Evolutionary conservation across 1,140 invertebrate genomes (phyloP).

Genomic region (Euglossa dilemma): DNA sequence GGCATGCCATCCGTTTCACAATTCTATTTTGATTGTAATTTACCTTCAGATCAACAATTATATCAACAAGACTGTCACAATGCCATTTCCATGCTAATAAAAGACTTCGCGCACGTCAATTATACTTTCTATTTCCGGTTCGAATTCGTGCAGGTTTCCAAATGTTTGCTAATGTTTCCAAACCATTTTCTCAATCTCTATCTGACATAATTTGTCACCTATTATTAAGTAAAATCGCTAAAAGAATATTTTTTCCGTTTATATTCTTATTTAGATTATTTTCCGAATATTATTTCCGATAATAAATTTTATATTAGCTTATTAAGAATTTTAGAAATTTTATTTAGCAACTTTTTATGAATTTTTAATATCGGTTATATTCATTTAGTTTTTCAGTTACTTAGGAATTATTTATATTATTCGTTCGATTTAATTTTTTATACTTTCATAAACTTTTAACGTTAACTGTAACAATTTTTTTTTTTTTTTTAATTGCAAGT

Average conservation of each 20-base stretch:
- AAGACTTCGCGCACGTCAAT: slow-evolving; percentile 6
- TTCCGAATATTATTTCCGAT: no score
- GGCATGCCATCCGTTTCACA: slow-evolving; percentile 45
- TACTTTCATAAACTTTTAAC: no score
- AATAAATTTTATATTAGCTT: no score
- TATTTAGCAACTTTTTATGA: no score
- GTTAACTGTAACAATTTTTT: no score
- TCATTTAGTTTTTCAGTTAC: no score
- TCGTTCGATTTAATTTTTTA: no score
- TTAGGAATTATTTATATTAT: no score
- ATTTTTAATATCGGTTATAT: no score
- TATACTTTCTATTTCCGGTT: background rate
- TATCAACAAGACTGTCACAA: slow-evolving; percentile 26
- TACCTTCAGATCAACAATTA: slow-evolving; percentile 34
- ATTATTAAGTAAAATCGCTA: no score
- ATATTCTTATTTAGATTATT: background rate
- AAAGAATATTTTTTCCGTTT: background rate
- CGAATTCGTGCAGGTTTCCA: background rate
- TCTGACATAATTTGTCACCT: background rate
- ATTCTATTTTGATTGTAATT: slow-evolving; percentile 59
- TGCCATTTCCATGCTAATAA: slow-evolving; percentile 25
- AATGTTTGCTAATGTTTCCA: background rate
- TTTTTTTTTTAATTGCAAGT: no score
- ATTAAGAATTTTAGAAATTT: no score
- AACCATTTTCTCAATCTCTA: background rate